Conservation (phyloP, 2,113 vertebrate species). For the Calonectris borealis region DNA sequence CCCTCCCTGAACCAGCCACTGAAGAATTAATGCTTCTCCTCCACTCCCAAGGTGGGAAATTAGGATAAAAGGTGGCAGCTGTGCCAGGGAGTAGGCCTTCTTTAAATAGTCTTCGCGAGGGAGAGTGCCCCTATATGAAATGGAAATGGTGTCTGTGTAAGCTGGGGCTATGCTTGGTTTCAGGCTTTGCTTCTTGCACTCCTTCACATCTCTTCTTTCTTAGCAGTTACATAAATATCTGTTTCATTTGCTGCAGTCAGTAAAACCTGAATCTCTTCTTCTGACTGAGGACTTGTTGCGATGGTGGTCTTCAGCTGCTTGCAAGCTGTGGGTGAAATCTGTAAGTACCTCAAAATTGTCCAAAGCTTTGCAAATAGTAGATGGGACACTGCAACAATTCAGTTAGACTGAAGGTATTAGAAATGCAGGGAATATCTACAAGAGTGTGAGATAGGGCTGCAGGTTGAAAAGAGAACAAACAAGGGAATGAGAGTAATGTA, state of each 20-base stretch:
- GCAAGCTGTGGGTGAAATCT: neutral
- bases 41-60: neutral
- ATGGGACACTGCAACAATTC: neutral
- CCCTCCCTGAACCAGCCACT: neutral
- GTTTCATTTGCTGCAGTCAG: neutral
- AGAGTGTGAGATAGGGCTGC: neutral
- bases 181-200: neutral
- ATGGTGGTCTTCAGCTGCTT: neutral
- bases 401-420: neutral
- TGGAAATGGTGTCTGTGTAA: accelerated
- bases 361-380: neutral
- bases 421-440: neutral
- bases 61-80: neutral
- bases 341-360: neutral
- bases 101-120: neutral
- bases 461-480: neutral
- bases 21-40: neutral
- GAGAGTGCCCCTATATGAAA: accelerated
- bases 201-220: accelerated
- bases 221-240: neutral
- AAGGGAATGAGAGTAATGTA: too few species aligned
- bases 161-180: accelerated
- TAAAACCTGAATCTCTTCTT: neutral
- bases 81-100: neutral
- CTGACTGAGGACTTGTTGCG: neutral